Base-by-base conservation (phyloP, 1,140 invertebrate species). In the Sminthurides bifidus region DNA sequence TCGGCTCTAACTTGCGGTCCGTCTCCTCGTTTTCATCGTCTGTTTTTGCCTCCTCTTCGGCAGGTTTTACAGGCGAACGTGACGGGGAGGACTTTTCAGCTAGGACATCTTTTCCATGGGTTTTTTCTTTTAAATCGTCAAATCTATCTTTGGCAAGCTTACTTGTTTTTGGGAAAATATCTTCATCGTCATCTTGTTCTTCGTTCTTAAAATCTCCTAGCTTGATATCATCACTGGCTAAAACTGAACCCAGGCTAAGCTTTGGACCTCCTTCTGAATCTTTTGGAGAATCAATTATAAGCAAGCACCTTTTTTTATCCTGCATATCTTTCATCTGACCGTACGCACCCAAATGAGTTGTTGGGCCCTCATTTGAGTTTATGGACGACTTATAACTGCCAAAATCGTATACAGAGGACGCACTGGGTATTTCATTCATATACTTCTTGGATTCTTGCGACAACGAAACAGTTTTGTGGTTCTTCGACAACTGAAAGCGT, bases 11-110 rank as follows among this genome's bases (percentile, higher is more conserved):
- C 65, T 63, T 67, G 33, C 61, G 69, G 64, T 67, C 74, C 27
- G 56, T 52, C 31, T 68, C 71, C 51, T 72, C 68, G 10, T 69
- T 61, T 50, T 71, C 70, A 58, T 74, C 75, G 63, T 73, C 72
- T 54, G 66, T 66, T 15, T 54, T 44, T 27, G 63, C 65, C 37
- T 68, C 67, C n/a, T 59, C 51, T 50, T 65, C 65, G 41, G 63
- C 63, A 24, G 54, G 37, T 55, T 66, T 66, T 24, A 21, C 50
- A n/a, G n/a, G n/a, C n/a, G n/a, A n/a, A n/a, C n/a, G n/a, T n/a
- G n/a, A n/a, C n/a, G n/a, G n/a, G n/a, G n/a, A n/a, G n/a, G n/a
- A 31, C 46, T 52, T 59, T 38, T 71, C 70, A 37, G 65, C 63
- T 0, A 59, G 64, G 10, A 35, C 29, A 44, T 65, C 64, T 50